A percentile compares a stretch with the other conserved stretches of the same genome.
Conservation (phyloP, 92 coral and sea anemone species). For the Diadumene lineata region DNA sequence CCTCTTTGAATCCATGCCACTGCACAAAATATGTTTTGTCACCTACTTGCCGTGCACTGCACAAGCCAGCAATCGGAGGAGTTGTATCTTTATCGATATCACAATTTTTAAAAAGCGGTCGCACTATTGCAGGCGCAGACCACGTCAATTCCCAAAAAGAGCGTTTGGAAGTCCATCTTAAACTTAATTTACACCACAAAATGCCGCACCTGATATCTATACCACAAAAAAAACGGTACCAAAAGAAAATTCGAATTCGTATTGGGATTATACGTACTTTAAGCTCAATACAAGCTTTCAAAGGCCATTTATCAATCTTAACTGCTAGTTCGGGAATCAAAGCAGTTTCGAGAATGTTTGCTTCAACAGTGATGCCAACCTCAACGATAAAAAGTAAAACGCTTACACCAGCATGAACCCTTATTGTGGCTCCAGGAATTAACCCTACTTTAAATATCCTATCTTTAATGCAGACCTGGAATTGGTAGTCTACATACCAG, state of each 20-base stretch:
- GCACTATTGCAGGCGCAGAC: slow-evolving; percentile 79
- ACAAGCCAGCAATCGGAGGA: slow-evolving; percentile 76
- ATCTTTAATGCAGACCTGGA: slow-evolving; percentile 76
- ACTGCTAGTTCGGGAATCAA: slow-evolving; percentile 85
- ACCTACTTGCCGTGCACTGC: slow-evolving; percentile 83
- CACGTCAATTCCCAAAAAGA: slow-evolving; percentile 91
- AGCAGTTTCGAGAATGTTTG: slow-evolving; percentile 76
- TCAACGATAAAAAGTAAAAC: slow-evolving; percentile 62
- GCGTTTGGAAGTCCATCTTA: slow-evolving; percentile 74
- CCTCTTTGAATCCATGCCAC: slow-evolving; percentile 86
- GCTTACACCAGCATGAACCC: slow-evolving; percentile 86
- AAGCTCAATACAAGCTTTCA: slow-evolving; percentile 85
- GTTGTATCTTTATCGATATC: slow-evolving; percentile 71
- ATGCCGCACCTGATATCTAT: slow-evolving; percentile 61
- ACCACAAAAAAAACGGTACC: slow-evolving; percentile 83
- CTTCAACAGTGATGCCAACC: slow-evolving; percentile 88
- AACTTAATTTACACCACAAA: slow-evolving; percentile 53
- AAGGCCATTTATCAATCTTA: slow-evolving; percentile 87
- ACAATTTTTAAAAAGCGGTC: slow-evolving; percentile 75
- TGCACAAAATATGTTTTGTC: slow-evolving; percentile 80
- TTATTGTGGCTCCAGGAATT: slow-evolving; percentile 90
- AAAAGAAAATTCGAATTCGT: slow-evolving; percentile 80
- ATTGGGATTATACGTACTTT: slow-evolving; percentile 88
- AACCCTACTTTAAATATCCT: slow-evolving; percentile 68
- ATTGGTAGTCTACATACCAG: slow-evolving; percentile 74